Evolutionary conservation across 2,113 vertebrate genomes (phyloP).

Genomic region (Petaurus breviceps): DNA sequence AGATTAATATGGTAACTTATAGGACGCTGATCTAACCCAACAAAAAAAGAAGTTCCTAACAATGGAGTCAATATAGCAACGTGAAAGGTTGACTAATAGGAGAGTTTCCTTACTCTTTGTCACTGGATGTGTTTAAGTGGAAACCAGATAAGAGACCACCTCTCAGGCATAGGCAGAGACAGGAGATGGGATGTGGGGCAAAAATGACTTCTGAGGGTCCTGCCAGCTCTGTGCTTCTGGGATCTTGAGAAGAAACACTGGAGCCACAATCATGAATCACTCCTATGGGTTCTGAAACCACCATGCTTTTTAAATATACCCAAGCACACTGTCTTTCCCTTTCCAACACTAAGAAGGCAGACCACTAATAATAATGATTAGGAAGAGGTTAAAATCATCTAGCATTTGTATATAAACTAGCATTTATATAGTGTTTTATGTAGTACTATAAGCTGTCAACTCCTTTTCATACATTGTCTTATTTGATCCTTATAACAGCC

Average conservation of each 20-base stretch:
- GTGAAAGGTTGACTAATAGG: neutral
- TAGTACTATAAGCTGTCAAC: neutral
- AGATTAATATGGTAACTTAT: neutral
- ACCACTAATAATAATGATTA: neutral
- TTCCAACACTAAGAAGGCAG: neutral
- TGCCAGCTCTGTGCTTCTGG: neutral
- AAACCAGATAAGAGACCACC: neutral
- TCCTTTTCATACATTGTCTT: neutral
- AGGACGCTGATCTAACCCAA: neutral
- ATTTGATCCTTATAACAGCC: neutral
- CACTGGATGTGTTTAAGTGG: neutral
- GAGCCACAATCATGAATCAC: neutral
- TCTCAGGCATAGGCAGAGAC: neutral
- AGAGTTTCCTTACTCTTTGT: neutral
- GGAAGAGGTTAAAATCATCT: neutral
- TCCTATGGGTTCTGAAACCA: neutral
- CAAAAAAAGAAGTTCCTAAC: neutral
- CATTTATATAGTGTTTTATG: neutral
- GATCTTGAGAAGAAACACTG: neutral
- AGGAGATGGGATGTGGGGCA: neutral
- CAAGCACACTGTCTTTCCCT: neutral
- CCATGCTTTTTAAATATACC: neutral
- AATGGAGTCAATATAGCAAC: neutral
- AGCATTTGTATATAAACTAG: neutral
- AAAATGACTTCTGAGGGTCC: neutral